A percentile compares a stretch with the other conserved stretches of the same genome.
phyloP scores from a whole-genome alignment of 1,140 invertebrate genomes.

The Anagrus nilaparvatae region DNA sequence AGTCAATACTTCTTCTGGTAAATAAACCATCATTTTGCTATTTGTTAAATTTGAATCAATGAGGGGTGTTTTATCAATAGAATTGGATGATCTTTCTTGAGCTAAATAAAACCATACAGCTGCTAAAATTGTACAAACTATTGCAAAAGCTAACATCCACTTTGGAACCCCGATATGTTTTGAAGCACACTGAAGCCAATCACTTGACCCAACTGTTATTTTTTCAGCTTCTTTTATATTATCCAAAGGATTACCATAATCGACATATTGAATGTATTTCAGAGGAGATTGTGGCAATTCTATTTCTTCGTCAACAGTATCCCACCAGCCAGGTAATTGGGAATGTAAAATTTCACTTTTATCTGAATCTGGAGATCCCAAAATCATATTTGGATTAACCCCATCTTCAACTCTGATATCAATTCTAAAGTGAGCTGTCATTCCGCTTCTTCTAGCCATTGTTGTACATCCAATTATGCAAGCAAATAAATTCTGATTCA shows the following conservation, averaged over 20 bases:
- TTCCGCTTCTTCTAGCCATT: conserved; percentile 30
- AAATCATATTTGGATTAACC: conserved; percentile 27
- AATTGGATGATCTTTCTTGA: conserved; percentile 20
- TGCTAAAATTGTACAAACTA: conserved; percentile 38
- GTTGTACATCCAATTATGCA: conserved; percentile 35
- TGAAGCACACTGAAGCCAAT: conserved; percentile 46
- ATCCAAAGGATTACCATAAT: conserved; percentile 29
- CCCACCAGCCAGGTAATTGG: conserved; percentile 37
- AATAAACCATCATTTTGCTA: conserved; percentile 20
- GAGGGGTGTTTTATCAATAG: conserved; percentile 16
- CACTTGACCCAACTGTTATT: conserved; percentile 21
- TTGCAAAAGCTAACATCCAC: conserved; percentile 38
- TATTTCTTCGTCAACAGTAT: conserved; percentile 21
- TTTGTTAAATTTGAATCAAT: conserved; percentile 17
- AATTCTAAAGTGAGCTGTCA: conserved; percentile 27
- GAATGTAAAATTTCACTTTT: conserved; percentile 35
- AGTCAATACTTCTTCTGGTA: conserved; percentile 24
- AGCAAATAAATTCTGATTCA: conserved; percentile 26
- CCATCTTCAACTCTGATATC: conserved; percentile 29
- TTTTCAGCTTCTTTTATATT: conserved; percentile 28
- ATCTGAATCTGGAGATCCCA: conserved; percentile 33
- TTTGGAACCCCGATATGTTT: conserved; percentile 44
- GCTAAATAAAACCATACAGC: conserved; percentile 45
- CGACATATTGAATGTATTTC: conserved; percentile 20
- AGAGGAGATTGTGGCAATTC: background rate